A percentile compares a stretch with the other conserved stretches of the same genome.
These are phyloP conservation scores for Laothoe populi DNA, from an alignment of 2,888 invertebrate genomes.

Conservation along the genomic window DNA sequence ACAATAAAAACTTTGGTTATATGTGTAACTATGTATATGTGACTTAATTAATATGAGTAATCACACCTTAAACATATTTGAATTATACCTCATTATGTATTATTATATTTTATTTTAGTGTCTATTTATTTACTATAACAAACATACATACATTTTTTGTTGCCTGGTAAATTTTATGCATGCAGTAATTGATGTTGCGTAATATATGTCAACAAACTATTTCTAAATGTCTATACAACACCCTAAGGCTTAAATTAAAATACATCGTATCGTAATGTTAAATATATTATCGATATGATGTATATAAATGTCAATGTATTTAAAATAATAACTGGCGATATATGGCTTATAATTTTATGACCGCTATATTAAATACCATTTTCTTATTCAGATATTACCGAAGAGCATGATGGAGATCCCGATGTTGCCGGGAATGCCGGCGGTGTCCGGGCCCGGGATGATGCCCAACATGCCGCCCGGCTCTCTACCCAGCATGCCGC, in stretches of 20 bases:
- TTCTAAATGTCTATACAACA: not conserved
- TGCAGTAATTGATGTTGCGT: not conserved
- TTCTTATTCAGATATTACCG: slow-evolving; percentile 62
- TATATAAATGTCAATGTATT: not conserved
- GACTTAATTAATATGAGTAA: too few species aligned
- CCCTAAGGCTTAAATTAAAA: not conserved
- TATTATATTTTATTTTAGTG: too few species aligned
- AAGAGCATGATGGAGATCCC: slow-evolving; percentile 71
- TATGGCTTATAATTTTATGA: not conserved
- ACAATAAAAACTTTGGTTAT: too few species aligned
- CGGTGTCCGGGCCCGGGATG: slow-evolving; percentile 35
- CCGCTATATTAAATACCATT: not conserved
- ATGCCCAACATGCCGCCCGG: slow-evolving; percentile 32
- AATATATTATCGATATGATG: not conserved
- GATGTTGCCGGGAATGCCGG: slow-evolving; percentile 49
- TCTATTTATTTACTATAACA: too few species aligned
- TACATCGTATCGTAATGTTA: not conserved
- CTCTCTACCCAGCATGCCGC: slow-evolving; percentile 19
- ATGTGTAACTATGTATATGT: too few species aligned
- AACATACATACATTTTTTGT: too few species aligned
- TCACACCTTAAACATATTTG: too few species aligned
- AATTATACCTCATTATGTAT: too few species aligned
- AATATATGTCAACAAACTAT: not conserved
- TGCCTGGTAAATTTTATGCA: not conserved
- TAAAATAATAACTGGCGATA: not conserved